Percentiles rank a stretch among this genome's conserved stretches.
These are phyloP conservation scores for Polydrusus pterygomalis DNA, from an alignment of 2,888 invertebrate species.

Conservation along the genomic window DNA sequence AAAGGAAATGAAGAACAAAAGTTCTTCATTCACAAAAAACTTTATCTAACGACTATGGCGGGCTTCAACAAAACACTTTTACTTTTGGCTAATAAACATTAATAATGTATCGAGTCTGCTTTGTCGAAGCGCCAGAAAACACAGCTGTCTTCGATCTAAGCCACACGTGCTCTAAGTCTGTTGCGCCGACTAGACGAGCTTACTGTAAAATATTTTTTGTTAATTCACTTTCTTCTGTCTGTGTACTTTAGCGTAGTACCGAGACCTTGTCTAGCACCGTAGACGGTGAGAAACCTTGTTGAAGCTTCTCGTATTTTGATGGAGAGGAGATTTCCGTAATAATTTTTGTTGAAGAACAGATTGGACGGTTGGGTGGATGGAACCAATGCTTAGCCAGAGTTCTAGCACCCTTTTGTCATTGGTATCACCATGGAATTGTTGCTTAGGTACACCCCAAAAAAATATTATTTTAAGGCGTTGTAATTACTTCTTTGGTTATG, in stretches of 20 bases:
- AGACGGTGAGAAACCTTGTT: background rate
- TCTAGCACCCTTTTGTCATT: too few species aligned
- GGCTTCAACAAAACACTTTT: conserved; percentile 50
- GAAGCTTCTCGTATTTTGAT: background rate
- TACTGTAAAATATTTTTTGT: conserved; percentile 56
- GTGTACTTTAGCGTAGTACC: conserved; percentile 1
- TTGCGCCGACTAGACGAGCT: conserved; percentile 59
- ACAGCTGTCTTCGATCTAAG: conserved; percentile 50
- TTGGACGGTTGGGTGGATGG: too few species aligned
- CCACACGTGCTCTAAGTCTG: conserved; percentile 61
- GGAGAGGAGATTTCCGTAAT: too few species aligned
- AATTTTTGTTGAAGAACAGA: too few species aligned
- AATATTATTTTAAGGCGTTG: too few species aligned
- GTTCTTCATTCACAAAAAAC: conserved; percentile 33
- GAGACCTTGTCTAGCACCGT: background rate
- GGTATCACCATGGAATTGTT: too few species aligned
- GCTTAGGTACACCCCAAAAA: too few species aligned
- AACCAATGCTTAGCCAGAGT: too few species aligned
- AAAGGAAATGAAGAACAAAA: conserved; percentile 32
- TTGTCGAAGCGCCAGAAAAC: conserved; percentile 42
- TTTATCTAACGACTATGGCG: conserved; percentile 41
- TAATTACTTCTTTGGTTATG: too few species aligned
- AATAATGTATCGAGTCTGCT: conserved; percentile 50
- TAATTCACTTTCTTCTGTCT: conserved; percentile 39
- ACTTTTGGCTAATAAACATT: conserved; percentile 53